A percentile compares a stretch with the other conserved stretches of the same genome.
These are phyloP conservation scores for Pseudocheirus occidentalis DNA, from an alignment of 2,797 vertebrate species.

Conservation along the genomic window DNA sequence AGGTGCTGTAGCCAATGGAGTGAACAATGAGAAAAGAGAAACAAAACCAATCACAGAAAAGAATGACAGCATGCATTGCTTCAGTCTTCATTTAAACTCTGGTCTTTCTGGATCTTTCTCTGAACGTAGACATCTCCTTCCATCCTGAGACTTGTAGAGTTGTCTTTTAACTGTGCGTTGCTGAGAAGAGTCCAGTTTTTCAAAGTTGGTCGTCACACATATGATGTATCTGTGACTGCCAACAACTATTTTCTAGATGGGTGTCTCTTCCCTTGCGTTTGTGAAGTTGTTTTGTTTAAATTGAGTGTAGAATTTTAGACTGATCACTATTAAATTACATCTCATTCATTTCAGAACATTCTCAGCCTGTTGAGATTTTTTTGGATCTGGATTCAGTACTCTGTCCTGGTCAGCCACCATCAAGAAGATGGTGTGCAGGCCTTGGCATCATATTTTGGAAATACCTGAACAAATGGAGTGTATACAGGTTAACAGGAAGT, in stretches of 20 bases:
- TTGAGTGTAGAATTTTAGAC: not conserved
- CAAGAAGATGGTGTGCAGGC: not conserved
- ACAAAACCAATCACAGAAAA: no score
- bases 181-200: no score
- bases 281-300: not conserved
- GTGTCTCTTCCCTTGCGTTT: not conserved
- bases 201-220: no score
- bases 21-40: no score
- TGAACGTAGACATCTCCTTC: no score
- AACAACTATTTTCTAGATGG: not conserved
- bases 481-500: not conserved
- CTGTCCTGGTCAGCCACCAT: not conserved
- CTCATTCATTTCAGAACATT: not conserved
- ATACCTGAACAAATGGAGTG: not conserved
- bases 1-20: no score
- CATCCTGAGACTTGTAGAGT: no score
- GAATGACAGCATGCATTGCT: no score
- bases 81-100: no score
- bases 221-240: no score
- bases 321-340: not conserved
- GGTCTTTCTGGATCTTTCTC: no score
- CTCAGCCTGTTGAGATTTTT: not conserved
- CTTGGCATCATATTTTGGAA: not conserved
- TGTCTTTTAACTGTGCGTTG: no score
- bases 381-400: not conserved